Evolutionary conservation across 2,113 vertebrate species (phyloP).

Genomic region (Symphodus melops): DNA sequence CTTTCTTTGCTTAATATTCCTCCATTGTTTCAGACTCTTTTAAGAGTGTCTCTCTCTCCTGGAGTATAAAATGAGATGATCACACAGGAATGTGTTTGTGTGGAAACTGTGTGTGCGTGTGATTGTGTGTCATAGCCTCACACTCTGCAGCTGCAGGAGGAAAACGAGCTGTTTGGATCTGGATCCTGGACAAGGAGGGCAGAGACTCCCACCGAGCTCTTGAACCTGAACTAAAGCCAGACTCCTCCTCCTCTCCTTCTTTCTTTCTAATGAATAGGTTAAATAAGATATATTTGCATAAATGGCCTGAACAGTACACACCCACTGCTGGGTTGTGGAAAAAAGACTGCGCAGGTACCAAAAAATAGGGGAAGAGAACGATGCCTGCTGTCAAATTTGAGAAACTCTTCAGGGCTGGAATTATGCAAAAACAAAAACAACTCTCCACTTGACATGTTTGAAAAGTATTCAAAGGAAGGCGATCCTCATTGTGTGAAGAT

Average conservation of each 20-base stretch:
- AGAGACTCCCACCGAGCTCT: conserved; percentile 57
- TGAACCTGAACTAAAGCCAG: conserved; percentile 37
- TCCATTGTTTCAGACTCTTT: conserved; percentile 46
- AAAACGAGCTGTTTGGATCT: conserved; percentile 76
- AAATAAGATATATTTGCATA: no score
- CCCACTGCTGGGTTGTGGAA: no score
- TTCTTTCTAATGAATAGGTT: background rate
- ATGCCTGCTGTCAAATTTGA: no score
- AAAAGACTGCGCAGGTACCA: no score
- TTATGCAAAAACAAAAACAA: no score
- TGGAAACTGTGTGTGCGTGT: conserved; percentile 73
- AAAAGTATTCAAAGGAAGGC: no score
- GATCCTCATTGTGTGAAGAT: no score
- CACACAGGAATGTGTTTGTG: conserved; percentile 70
- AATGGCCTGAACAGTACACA: no score
- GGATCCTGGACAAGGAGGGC: conserved; percentile 45
- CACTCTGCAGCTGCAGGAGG: conserved; percentile 52
- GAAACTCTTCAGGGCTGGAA: no score
- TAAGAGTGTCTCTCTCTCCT: conserved; percentile 57
- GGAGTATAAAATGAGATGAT: conserved; percentile 70
- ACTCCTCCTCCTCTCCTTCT: conserved; percentile 42
- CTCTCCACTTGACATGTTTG: no score
- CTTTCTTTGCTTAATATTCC: conserved; percentile 34
- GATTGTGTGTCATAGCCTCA: conserved; percentile 65
- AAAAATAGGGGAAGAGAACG: no score